Conservation (phyloP, 2,888 invertebrate species). For the Colletes collaris region DNA sequence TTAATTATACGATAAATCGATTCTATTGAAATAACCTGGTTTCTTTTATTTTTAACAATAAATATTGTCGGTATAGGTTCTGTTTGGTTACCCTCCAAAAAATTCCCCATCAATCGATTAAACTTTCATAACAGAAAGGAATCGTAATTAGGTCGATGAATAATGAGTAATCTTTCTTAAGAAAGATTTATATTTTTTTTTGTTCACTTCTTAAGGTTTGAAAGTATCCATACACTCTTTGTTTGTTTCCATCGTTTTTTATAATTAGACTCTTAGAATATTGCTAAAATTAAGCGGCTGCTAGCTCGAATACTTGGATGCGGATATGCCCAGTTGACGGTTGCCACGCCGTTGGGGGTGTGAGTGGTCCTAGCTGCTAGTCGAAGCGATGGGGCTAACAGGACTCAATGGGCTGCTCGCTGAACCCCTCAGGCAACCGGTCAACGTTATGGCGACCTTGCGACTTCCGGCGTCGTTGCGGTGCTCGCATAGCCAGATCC, state of each 20-base stretch:
- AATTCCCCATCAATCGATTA: conserved; percentile 6
- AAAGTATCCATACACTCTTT: conserved; percentile 72
- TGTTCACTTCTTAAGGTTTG: conserved; percentile 19
- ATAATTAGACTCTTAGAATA: conserved; percentile 75
- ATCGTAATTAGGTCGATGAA: conserved; percentile 11
- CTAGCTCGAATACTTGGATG: conserved; percentile 82
- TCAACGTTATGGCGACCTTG: conserved; percentile 94
- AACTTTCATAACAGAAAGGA: conserved; percentile 20
- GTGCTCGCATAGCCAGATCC: conserved; percentile 99
- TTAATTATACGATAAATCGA: too few species aligned
- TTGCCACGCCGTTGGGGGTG: conserved; percentile 84
- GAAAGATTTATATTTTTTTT: conserved; percentile 22
- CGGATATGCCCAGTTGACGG: conserved; percentile 81
- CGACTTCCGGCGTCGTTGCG: conserved; percentile 97
- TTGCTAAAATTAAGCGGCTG: conserved; percentile 80
- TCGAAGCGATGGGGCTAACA: conserved; percentile 93
- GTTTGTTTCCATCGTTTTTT: conserved; percentile 41
- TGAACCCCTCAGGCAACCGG: conserved; percentile 94
- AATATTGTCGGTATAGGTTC: conserved; percentile 26
- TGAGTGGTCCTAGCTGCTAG: conserved; percentile 94
- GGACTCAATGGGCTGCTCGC: conserved; percentile 94
- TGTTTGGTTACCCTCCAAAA: conserved; percentile 16
- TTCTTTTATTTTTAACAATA: not conserved
- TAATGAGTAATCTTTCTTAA: not conserved
- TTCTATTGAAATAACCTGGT: conserved; percentile 11